Evolutionary conservation across 2,113 vertebrate genomes (phyloP), one percentile per base, ranked within the genome.

Genomic region (Benitochromis conjunctus): DNA sequence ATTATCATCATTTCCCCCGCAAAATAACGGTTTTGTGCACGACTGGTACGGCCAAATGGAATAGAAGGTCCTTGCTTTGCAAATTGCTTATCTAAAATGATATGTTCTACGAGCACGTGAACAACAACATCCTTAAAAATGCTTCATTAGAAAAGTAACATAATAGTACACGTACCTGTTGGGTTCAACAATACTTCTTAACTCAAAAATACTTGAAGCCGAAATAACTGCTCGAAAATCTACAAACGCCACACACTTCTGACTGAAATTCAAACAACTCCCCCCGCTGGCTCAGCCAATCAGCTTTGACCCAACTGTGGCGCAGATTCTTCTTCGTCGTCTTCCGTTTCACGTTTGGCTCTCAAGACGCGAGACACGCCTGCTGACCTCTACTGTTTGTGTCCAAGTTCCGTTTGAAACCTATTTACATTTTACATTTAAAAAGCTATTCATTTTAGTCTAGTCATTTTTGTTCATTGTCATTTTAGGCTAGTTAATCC

Each of bases 181-280:
- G 6, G 69, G 2, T 1, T 46, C 16, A 79, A 74, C 6, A n/a
- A 9, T 26, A 57, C 38, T 8, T 11, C 4, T 4, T 3, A 31
- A 18, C 16, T 41, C 7, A 10, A 26, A 80, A 82, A 38, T 2
- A 12, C 36, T 19, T 2, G 11, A 36, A 21, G 24, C 6, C 14
- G 9, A 71, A n/a, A 10, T 6, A 6, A 48, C 3, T 21, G 4
- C 16, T 8, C 5, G 5, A 51, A 13, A 10, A 3, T 9, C 13
- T 3, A 3, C 6, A 3, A 56, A 14, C 4, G 9, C 18, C 48
- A 34, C 21, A 54, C 3, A 26, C 56, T 43, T 4, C 12, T 9
- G 2, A 26, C 38, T 3, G 3, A 87, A 57, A 86, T 92, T 92
- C 91, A 93, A 94, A 93, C 16, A 1, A 48, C 24, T 43, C 29